A percentile compares a stretch with the other conserved stretches of the same genome.
phyloP scores from a whole-genome alignment of 2,797 vertebrate species.

The Anniella stebbinsi region DNA sequence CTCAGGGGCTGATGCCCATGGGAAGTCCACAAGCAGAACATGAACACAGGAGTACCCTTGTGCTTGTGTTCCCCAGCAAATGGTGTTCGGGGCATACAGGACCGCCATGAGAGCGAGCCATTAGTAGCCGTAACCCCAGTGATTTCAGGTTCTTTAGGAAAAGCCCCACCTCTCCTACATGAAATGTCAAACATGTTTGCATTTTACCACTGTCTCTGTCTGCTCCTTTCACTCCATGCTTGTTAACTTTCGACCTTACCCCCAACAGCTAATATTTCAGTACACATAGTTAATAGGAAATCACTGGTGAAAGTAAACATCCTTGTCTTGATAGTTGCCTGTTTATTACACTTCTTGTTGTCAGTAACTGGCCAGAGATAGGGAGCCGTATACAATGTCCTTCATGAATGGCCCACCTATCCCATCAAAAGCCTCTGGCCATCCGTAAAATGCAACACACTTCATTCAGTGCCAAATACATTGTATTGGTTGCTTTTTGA shows the following conservation, averaged over 20 bases:
- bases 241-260: too few species aligned
- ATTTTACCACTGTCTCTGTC: background rate
- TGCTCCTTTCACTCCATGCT: background rate
- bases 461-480: background rate
- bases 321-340: background rate
- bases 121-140: too few species aligned
- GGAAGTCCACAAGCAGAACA: too few species aligned
- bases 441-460: background rate
- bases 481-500: background rate
- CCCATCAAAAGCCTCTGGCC: too few species aligned
- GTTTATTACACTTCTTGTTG: background rate
- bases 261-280: background rate
- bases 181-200: background rate
- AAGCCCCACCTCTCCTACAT: background rate
- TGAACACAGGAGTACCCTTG: too few species aligned
- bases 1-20: too few species aligned
- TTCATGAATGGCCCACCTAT: too few species aligned
- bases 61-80: too few species aligned
- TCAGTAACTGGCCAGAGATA: too few species aligned
- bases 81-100: too few species aligned
- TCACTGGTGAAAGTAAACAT: background rate
- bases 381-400: too few species aligned
- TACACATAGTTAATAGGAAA: background rate
- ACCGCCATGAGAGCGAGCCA: too few species aligned
- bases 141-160: background rate